Percentiles rank a stretch among this genome's conserved stretches.
Conservation (phyloP, 2,888 invertebrate species). For the Nycteola revayana region DNA sequence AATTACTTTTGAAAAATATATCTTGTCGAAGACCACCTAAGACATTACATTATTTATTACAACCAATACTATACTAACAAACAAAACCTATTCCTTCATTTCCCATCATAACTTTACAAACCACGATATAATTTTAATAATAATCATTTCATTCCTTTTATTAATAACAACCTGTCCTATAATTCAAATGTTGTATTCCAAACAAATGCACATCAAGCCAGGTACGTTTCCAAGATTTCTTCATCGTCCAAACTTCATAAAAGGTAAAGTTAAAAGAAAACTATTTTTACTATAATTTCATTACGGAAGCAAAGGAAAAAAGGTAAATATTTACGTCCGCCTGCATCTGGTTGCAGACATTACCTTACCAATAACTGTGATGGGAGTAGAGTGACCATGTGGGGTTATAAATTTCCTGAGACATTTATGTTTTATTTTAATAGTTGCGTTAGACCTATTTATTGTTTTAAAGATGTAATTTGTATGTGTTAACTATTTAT, state of each 20-base stretch:
- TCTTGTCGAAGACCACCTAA: no score
- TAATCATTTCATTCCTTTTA: neutral
- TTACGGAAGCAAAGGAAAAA: constrained; percentile 59
- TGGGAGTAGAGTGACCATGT: constrained; percentile 20
- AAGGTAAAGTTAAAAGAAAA: constrained; percentile 34
- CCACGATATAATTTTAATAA: neutral
- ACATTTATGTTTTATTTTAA: no score
- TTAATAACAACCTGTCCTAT: neutral
- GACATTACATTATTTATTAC: no score
- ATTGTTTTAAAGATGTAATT: no score
- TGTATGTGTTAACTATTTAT: no score
- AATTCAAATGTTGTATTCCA: neutral
- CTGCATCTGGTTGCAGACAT: constrained; percentile 40
- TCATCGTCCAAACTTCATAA: constrained; percentile 17
- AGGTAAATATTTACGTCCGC: constrained; percentile 64
- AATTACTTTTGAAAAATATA: no score
- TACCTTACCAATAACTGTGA: constrained; percentile 35
- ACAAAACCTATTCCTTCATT: no score
- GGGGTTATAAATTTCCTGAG: no score
- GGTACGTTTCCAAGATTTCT: constrained; percentile 14
- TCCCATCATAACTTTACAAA: no score
- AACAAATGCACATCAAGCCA: constrained; percentile 1
- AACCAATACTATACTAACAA: no score
- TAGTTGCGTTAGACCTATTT: no score
- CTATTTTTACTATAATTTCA: constrained; percentile 45